Base-by-base conservation (phyloP, 2,888 invertebrate species). In the Trilocha varians region DNA sequence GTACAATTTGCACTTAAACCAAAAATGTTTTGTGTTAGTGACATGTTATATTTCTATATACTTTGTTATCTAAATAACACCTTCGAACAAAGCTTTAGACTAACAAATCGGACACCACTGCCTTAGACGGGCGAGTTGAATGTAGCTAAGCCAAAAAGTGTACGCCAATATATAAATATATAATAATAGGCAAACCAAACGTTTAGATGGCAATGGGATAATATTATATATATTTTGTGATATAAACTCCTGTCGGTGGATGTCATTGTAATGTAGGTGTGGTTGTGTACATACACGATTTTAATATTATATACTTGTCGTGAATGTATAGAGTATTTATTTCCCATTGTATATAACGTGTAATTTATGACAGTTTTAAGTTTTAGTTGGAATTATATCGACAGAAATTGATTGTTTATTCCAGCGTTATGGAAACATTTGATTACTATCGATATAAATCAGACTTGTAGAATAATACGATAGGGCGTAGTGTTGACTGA, bases 291-390 rank as follows among this genome's bases (percentile, higher is more conserved):
- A 82, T 82, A 83, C 76, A 75, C 78, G 70, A 64, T 66, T 64
- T 70, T 25, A 25, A 25, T 25, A 49, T 52, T 67, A 62, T 71
- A 70, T 70, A 62, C 59, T 61, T 59, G 65, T 74, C 78, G 74
- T 78, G 73, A 70, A 65, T 73, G 70, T 73, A 71, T 54, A 53
- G 48, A 59, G 62, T 80, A 83, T 83, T 80, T 83, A 80, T 83
- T 82, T 79, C 78, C 72, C 74, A 71, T 77, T 83, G 84, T 84
- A 84, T 80, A 84, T 83, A 84, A 77, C 79, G 80, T 80, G 72
- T 75, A 77, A 76, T 78, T 60, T 55, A 32, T 32, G 34, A 34
- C 40, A 40, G 37, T 25, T 36, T 40, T 40, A 13, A 25, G 17
- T 33, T 34, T 44, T 38, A 42, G 45, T 49, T 41, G 8, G 15